These are phyloP conservation scores for Ephestia elutella DNA, from an alignment of 1,140 invertebrate species.

Conservation along the genomic window DNA sequence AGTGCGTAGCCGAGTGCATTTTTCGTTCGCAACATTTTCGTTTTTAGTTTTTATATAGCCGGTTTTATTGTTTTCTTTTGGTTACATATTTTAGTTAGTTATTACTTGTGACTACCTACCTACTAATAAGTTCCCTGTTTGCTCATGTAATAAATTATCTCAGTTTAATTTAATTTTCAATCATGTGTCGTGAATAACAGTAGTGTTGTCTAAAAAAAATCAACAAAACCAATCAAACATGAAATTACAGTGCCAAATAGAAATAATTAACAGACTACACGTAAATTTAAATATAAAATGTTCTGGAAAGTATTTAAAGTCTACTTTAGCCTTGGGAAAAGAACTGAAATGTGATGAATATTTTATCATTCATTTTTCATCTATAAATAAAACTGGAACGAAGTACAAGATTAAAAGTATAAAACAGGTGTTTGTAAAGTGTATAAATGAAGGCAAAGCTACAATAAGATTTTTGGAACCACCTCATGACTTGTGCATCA, in stretches of 20 bases:
- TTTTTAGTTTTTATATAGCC: too few relatives aligned
- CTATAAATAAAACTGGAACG: constrained; percentile 77
- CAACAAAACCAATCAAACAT: too few relatives aligned
- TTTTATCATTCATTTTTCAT: constrained; percentile 79
- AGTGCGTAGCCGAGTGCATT: too few relatives aligned
- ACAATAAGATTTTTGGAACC: constrained; percentile 83
- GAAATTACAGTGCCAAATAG: constrained; percentile 81
- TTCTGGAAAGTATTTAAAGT: constrained; percentile 73
- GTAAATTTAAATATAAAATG: constrained; percentile 55
- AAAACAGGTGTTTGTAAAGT: constrained; percentile 80
- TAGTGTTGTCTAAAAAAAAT: too few relatives aligned
- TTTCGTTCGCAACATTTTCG: too few relatives aligned
- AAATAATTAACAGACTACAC: constrained; percentile 76
- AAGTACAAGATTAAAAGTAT: constrained; percentile 82
- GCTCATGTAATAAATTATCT: too few relatives aligned
- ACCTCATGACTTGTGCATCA: constrained; percentile 80
- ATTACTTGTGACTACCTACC: too few relatives aligned
- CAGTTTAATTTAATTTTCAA: too few relatives aligned
- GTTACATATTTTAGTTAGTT: too few relatives aligned
- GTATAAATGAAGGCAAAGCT: constrained; percentile 82
- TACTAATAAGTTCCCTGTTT: too few relatives aligned
- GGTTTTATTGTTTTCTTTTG: too few relatives aligned
- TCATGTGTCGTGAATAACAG: too few relatives aligned
- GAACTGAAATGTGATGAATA: constrained; percentile 75
- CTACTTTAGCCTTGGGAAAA: constrained; percentile 79